A percentile compares a stretch with the other conserved stretches of the same genome.
These are phyloP conservation scores for Solen grandis DNA, from an alignment of 1,140 invertebrate species.

Conservation along the genomic window DNA sequence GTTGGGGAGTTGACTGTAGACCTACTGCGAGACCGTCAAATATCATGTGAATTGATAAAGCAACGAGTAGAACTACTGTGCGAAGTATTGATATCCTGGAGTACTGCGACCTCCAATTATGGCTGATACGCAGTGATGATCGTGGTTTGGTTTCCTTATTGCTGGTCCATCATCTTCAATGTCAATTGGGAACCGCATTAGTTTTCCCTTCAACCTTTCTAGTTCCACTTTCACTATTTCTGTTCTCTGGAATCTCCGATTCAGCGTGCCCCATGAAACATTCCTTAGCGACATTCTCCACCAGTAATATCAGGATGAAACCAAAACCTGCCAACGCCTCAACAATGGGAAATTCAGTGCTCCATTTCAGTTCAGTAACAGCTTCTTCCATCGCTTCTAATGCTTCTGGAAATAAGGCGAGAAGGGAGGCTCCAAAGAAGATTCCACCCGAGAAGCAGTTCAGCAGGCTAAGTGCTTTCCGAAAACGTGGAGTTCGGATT, in stretches of 20 bases:
- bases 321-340: neutral
- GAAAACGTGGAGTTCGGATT: neutral
- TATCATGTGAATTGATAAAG: constrained; percentile 73
- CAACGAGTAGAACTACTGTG: no score
- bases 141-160: no score
- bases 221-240: no score
- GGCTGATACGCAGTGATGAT: no score
- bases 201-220: no score
- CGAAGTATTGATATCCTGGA: no score
- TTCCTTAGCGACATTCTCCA: neutral
- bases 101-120: no score
- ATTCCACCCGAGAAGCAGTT: constrained; percentile 83
- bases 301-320: neutral
- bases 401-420: constrained; percentile 83
- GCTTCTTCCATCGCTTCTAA: constrained; percentile 68
- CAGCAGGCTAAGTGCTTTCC: constrained; percentile 36
- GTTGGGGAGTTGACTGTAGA: constrained; percentile 78
- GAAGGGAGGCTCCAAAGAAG: constrained; percentile 82
- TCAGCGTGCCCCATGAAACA: neutral
- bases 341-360: neutral
- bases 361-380: neutral
- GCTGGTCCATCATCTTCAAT: no score
- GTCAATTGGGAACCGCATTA: no score
- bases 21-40: constrained; percentile 75
- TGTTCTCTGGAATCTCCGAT: no score